Evolutionary conservation across 92 coral and sea anemone species (phyloP).

Genomic region (Micromussa lordhowensis): DNA sequence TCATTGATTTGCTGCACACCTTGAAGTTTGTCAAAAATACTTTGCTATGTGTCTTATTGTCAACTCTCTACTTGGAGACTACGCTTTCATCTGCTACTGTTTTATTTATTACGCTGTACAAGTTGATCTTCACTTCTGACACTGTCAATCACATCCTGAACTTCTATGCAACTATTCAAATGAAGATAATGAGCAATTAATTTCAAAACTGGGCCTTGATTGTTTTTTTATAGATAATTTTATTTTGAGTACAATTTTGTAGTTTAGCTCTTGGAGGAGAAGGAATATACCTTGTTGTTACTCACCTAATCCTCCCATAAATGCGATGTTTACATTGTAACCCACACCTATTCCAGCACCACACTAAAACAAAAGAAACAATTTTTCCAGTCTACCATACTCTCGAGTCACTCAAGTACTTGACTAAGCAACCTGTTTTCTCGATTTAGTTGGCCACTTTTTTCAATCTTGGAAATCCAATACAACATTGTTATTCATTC

Average conservation of each 20-base stretch:
- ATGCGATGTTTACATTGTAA: slow-evolving; percentile 96
- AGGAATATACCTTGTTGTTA: too few species aligned
- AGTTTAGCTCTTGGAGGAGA: neutral
- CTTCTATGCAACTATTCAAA: neutral
- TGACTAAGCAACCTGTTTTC: neutral
- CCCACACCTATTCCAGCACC: slow-evolving; percentile 99
- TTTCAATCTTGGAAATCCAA: neutral
- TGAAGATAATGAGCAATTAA: neutral
- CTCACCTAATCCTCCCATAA: slow-evolving; percentile 98
- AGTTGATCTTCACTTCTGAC: too few species aligned
- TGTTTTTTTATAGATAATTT: neutral
- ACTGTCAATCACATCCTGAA: neutral
- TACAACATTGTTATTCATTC: neutral
- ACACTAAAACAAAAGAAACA: slow-evolving; percentile 66
- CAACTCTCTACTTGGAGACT: too few species aligned
- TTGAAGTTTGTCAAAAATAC: too few species aligned
- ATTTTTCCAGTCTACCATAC: too few species aligned
- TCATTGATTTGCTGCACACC: too few species aligned
- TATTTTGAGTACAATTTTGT: neutral
- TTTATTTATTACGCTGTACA: too few species aligned
- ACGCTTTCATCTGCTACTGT: too few species aligned
- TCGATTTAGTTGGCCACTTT: too few species aligned
- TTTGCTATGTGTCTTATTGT: too few species aligned
- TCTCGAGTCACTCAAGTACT: neutral
- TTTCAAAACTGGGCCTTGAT: too few species aligned